Conservation (phyloP, 2,888 invertebrate species). For the Myopa testacea region DNA sequence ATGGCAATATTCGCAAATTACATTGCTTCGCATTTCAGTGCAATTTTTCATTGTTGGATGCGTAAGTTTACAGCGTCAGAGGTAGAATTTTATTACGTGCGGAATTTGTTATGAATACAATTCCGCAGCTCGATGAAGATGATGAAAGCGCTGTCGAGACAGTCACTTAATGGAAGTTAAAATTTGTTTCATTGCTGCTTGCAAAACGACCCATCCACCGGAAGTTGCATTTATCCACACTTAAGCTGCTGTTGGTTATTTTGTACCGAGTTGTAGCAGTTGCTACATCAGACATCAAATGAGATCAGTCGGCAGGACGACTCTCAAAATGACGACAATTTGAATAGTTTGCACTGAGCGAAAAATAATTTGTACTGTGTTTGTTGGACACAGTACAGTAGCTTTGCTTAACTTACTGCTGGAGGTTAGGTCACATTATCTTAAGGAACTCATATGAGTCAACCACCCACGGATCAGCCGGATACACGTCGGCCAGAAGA, state of each 20-base stretch:
- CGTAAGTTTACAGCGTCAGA: too few species aligned
- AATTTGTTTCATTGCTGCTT: not conserved
- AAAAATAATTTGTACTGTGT: not conserved
- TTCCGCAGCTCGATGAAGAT: not conserved
- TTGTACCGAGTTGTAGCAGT: not conserved
- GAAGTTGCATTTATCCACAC: not conserved
- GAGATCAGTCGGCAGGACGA: conserved; percentile 29
- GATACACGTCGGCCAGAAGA: too few species aligned
- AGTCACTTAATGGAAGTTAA: not conserved
- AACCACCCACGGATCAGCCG: too few species aligned
- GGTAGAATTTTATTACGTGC: not conserved
- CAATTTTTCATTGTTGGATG: not conserved
- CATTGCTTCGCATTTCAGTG: not conserved
- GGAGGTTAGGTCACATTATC: too few species aligned
- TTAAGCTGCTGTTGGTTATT: not conserved
- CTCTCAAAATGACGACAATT: conserved; percentile 5
- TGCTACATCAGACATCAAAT: conserved; percentile 3
- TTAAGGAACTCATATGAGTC: too few species aligned
- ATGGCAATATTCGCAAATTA: conserved; percentile 13
- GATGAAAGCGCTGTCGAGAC: not conserved
- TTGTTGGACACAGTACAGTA: too few species aligned
- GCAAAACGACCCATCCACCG: not conserved
- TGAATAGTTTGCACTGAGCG: not conserved
- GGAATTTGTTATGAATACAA: not conserved
- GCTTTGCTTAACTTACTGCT: too few species aligned